Conservation (phyloP, 2,888 invertebrate genomes). For the Saturnia japonica region DNA sequence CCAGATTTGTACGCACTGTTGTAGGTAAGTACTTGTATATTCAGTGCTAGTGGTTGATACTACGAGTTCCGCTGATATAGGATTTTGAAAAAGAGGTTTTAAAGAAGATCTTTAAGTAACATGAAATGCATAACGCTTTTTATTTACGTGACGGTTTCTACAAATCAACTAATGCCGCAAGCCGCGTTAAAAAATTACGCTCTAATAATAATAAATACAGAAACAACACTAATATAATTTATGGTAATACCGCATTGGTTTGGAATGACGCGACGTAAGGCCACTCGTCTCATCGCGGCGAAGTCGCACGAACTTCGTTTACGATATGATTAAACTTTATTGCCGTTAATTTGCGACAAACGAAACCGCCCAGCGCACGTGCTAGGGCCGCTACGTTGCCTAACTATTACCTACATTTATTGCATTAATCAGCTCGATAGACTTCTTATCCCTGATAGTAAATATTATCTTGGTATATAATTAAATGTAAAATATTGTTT, state of each 20-base stretch:
- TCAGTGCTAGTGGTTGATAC: no score
- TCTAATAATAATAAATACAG: no score
- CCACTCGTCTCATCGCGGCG: background rate
- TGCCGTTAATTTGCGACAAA: slow-evolving; percentile 78
- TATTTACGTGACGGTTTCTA: no score
- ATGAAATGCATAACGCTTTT: no score
- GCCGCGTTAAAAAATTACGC: no score
- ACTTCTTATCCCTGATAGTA: background rate
- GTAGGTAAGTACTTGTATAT: no score
- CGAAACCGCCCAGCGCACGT: slow-evolving; percentile 65
- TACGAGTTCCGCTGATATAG: no score
- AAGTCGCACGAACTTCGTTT: slow-evolving; percentile 36
- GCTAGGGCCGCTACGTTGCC: background rate
- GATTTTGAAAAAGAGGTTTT: no score
- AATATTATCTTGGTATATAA: background rate
- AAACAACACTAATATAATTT: background rate
- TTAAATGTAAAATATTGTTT: background rate
- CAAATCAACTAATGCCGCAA: no score
- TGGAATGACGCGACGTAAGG: background rate
- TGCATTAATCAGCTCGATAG: slow-evolving; percentile 38
- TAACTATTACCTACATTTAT: slow-evolving; percentile 52
- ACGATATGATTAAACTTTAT: slow-evolving; percentile 78
- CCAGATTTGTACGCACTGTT: no score
- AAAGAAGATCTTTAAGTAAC: no score
- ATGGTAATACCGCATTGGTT: background rate